Base-by-base conservation (phyloP, 1,140 invertebrate genomes). In the Neodiprion lecontei region DNA sequence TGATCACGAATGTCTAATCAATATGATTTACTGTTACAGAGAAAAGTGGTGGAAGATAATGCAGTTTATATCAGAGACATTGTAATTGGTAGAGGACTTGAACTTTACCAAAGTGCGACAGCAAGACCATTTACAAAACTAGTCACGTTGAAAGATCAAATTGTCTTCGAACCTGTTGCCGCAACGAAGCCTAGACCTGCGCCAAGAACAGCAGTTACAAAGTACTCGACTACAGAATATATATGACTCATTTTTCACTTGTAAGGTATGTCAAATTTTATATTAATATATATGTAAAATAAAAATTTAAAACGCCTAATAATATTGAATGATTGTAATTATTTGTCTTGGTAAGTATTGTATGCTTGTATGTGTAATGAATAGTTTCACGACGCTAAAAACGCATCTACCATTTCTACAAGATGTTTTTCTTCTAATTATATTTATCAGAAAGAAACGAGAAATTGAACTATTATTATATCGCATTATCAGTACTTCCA, bases 151-250 rank as follows among this genome's bases (percentile, higher is more conserved):
- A 83, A 86, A 73, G 82, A 87, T 75, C 82, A 86, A 69, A 84
- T 88, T 23, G 75, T 81, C 70, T 79, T 86, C 21, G 81, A 87
- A 9, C 74, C 79, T 0, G 48, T 76, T 3, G 75, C 76, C 17
- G 73, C 76, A 1, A 79, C 72, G 2, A 87, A 84, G 73, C 83
- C 86, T 48, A 83, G 80, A 69, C 81, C 84, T 11, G 75, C 80
- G 28, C 83, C 87, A 4, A 85, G 83, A 76, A 87, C 82, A 23
- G 84, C 83, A 21, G 72, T 87, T 74, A 72, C 80, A 66, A 88
- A 88, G 74, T 88, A 88, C 71, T 86, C 82, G 0, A 83, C 83
- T 5, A 83, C 80, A 0, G 86, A 87, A 74, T 88, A 86, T 61
- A 61, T 61, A 61, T 61, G n/a, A 61, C 11, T 61, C 11, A 61